Evolutionary conservation across 2,888 invertebrate genomes (phyloP).

Genomic region (Eupithecia tripunctaria): DNA sequence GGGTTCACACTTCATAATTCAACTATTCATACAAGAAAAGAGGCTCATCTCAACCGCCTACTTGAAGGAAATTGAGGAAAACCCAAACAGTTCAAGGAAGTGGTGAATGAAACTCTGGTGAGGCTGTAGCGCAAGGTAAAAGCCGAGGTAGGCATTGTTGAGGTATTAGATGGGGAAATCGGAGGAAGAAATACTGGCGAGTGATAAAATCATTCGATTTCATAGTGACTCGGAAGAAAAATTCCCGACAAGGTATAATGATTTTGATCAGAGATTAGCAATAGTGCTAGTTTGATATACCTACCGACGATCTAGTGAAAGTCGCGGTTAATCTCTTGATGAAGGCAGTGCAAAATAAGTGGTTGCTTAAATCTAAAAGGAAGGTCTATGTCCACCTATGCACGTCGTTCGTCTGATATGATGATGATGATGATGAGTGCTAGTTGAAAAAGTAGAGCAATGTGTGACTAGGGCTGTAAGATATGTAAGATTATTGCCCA

Average conservation of each 20-base stretch:
- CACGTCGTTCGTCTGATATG: too few relatives aligned
- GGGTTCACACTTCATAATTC: conserved; percentile 74
- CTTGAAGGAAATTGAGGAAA: conserved; percentile 42
- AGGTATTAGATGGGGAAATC: background rate
- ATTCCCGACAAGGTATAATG: background rate
- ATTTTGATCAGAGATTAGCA: background rate
- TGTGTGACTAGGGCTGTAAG: background rate
- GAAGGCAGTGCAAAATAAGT: too few relatives aligned
- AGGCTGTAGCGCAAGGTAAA: background rate
- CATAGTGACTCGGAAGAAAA: background rate
- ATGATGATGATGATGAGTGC: background rate
- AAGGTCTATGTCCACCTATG: too few relatives aligned
- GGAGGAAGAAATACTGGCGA: background rate
- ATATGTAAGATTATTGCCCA: background rate
- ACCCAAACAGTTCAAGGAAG: conserved; percentile 18
- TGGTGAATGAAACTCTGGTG: background rate
- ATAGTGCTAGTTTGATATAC: too few relatives aligned
- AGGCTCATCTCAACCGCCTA: conserved; percentile 61
- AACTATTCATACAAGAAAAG: conserved; percentile 58
- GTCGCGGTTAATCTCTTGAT: too few relatives aligned
- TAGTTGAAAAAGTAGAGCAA: background rate
- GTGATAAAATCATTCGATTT: background rate
- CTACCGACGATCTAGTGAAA: too few relatives aligned
- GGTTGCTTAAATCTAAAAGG: too few relatives aligned
- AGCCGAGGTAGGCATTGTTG: background rate